Conservation (phyloP, 2,797 vertebrate genomes). For the Streptopelia turtur region DNA sequence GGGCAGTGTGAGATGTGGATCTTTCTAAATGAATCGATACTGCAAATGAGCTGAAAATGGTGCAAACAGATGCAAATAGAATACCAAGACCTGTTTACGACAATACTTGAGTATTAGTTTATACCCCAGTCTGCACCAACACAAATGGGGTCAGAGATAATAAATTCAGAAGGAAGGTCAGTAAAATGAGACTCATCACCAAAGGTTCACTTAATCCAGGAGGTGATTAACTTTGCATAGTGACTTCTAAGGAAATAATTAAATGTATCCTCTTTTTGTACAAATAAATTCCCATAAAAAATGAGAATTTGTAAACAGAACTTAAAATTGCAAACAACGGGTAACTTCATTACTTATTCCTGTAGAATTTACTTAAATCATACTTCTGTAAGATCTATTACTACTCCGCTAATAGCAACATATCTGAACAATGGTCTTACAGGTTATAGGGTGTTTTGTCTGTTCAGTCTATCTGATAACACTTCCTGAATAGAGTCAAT, state of each 20-base stretch:
- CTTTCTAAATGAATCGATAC: not conserved
- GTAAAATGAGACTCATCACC: not conserved
- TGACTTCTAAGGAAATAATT: not conserved
- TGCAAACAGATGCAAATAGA: not conserved
- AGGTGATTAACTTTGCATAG: not conserved
- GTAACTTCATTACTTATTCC: not conserved
- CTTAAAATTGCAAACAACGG: not conserved
- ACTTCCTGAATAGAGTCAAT: not conserved
- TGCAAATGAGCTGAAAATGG: not conserved
- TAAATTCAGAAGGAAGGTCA: not conserved
- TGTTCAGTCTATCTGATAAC: not conserved
- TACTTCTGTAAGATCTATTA: not conserved
- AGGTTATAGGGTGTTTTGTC: not conserved
- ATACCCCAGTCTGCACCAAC: not conserved
- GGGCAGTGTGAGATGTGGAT: not conserved
- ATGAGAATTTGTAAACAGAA: not conserved
- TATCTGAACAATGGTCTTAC: not conserved
- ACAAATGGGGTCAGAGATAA: not conserved
- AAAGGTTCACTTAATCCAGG: not conserved
- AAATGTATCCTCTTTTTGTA: not conserved
- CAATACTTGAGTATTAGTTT: not conserved
- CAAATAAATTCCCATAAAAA: not conserved
- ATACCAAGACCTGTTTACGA: not conserved
- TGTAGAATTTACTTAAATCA: not conserved
- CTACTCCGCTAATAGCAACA: not conserved